phyloP scores from a whole-genome alignment of 2,888 invertebrate species.

The Drosophila antonietae region DNA sequence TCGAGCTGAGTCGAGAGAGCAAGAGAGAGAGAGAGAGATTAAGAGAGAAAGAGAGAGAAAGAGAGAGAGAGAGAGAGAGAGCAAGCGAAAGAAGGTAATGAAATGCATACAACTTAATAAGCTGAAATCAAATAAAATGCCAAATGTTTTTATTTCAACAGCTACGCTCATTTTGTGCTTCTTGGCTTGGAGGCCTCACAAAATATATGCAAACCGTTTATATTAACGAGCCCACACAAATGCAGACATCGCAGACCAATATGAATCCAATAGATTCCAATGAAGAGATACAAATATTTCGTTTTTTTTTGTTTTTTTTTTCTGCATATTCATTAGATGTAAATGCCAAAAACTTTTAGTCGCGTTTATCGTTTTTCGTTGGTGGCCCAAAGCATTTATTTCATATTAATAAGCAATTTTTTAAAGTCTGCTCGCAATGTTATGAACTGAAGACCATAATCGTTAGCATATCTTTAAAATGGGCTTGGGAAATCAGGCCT shows the following conservation, averaged over 20 bases:
- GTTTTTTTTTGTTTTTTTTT: neutral
- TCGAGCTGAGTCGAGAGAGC: slow-evolving; percentile 2
- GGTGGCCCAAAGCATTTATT: slow-evolving; percentile 74
- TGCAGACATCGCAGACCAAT: slow-evolving; percentile 27
- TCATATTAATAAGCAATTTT: slow-evolving; percentile 77
- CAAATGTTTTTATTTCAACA: slow-evolving; percentile 78
- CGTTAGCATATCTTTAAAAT: slow-evolving; percentile 59
- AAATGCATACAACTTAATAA: slow-evolving; percentile 79
- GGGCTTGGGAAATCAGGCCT: slow-evolving; percentile 27
- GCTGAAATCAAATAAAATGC: slow-evolving; percentile 74
- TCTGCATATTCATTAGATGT: slow-evolving; percentile 76
- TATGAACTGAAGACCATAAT: slow-evolving; percentile 57
- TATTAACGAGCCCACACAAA: slow-evolving; percentile 67
- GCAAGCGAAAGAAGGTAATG: slow-evolving; percentile 48
- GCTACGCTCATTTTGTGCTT: slow-evolving; percentile 69
- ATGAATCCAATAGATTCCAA: neutral
- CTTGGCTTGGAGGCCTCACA: slow-evolving; percentile 31
- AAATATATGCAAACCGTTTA: slow-evolving; percentile 62
- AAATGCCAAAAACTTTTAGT: slow-evolving; percentile 71
- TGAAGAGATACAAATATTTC: slow-evolving; percentile 1
- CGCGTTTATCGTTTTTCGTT: slow-evolving; percentile 74
- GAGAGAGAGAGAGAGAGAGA: neutral
- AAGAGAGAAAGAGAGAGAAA: too few species aligned
- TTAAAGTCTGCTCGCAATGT: slow-evolving; percentile 66
- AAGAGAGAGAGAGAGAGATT: neutral